These are phyloP conservation scores for Nudaria mundana DNA, from an alignment of 2,888 invertebrate genomes.

Conservation along the genomic window DNA sequence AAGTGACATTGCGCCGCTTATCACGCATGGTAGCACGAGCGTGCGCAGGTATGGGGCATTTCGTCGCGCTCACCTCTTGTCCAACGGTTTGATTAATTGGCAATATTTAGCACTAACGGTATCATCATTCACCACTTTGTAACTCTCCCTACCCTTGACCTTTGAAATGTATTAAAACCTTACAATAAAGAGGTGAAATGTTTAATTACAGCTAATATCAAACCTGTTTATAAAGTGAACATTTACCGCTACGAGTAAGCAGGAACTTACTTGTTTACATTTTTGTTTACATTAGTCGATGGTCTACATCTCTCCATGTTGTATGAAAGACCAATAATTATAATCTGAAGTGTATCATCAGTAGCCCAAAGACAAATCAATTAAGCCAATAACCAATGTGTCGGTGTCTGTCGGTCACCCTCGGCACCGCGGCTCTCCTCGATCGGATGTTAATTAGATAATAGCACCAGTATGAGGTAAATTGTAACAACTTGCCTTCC, in stretches of 20 bases:
- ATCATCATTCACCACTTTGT: too few species aligned
- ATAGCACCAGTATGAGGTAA: conserved; percentile 34
- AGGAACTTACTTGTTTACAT: too few species aligned
- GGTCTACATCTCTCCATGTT: background rate
- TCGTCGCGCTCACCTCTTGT: too few species aligned
- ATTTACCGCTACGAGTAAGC: background rate
- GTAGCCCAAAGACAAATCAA: conserved; percentile 14
- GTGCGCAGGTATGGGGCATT: too few species aligned
- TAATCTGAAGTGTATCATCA: too few species aligned
- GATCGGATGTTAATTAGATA: conserved; percentile 37
- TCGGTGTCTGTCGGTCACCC: conserved; percentile 4
- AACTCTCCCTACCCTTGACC: conserved; percentile 20
- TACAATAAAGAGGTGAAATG: conserved; percentile 11
- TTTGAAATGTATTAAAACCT: conserved; percentile 18
- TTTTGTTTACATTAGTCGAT: too few species aligned
- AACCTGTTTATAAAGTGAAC: conserved; percentile 5
- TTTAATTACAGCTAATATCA: conserved; percentile 18
- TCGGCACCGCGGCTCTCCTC: background rate
- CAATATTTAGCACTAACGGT: too few species aligned
- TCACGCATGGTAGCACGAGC: too few species aligned
- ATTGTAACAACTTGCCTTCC: conserved; percentile 19
- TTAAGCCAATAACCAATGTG: conserved; percentile 29
- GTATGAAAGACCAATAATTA: too few species aligned
- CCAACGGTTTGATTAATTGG: too few species aligned
- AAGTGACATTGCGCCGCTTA: too few species aligned